Conservation (phyloP, 2,797 vertebrate genomes). For the Melanotaenia pygmaea region DNA sequence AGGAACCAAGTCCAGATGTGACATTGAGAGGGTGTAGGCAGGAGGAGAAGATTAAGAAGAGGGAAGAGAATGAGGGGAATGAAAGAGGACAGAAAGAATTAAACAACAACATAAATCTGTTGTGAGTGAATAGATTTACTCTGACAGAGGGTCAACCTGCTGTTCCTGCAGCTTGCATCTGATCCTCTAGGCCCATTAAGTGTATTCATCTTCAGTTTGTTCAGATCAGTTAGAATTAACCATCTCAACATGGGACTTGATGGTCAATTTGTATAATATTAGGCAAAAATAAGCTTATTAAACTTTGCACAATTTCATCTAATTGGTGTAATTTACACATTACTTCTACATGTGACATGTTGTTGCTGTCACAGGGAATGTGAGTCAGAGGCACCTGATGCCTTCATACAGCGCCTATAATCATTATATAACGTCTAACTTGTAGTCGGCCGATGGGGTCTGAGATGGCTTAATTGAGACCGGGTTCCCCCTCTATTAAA, state of each 20-base stretch:
- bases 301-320: not conserved
- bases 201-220: not conserved
- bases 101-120: slow-evolving; percentile 19
- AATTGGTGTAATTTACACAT: not conserved
- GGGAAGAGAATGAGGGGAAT: not conserved
- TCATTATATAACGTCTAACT: slow-evolving; percentile 25
- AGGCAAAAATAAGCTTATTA: not conserved
- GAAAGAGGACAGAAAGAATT: not conserved
- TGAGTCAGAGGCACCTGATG: slow-evolving; percentile 20
- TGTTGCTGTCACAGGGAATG: slow-evolving; percentile 30
- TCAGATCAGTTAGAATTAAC: slow-evolving; percentile 21
- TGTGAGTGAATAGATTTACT: slow-evolving; percentile 31
- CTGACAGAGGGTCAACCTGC: slow-evolving; percentile 57
- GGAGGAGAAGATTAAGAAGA: not conserved
- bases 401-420: slow-evolving; percentile 21
- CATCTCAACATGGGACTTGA: not conserved
- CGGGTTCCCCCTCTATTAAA: slow-evolving; percentile 44
- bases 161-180: slow-evolving; percentile 26
- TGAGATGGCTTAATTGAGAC: slow-evolving; percentile 39
- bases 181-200: slow-evolving; percentile 23
- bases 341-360: not conserved
- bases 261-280: not conserved
- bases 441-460: slow-evolving; percentile 3
- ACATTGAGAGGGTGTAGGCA: not conserved
- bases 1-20: slow-evolving; percentile 57